These are phyloP conservation scores for Athrips mouffetella DNA, from an alignment of 2,888 invertebrate species.

Conservation along the genomic window DNA sequence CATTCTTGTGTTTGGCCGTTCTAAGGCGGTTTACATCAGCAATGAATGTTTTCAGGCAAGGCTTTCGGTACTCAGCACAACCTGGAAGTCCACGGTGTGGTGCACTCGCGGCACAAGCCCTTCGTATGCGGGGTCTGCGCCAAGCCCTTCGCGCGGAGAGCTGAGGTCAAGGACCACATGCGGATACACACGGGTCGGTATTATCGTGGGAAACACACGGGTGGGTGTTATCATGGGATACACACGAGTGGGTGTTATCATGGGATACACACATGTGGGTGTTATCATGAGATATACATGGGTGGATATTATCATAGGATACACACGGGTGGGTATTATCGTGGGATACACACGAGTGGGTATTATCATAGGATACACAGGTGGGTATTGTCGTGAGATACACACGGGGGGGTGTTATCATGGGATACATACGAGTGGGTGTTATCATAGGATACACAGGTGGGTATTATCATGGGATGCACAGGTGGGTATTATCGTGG, in stretches of 20 bases:
- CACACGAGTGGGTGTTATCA: conserved; percentile 80
- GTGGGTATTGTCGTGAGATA: too few relatives aligned
- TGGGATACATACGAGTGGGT: too few relatives aligned
- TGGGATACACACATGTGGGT: conserved; percentile 85
- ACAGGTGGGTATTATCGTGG: too few relatives aligned
- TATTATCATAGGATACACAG: too few relatives aligned
- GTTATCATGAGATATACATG: too few relatives aligned
- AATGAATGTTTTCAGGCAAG: conserved; percentile 77
- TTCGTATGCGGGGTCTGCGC: conserved; percentile 84
- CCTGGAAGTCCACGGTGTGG: conserved; percentile 86
- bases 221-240: conserved; percentile 84
- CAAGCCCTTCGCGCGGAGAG: conserved; percentile 85
- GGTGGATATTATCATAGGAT: too few relatives aligned
- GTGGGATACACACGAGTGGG: too few relatives aligned
- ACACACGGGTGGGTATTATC: too few relatives aligned
- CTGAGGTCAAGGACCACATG: conserved; percentile 89
- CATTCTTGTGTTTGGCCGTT: too few relatives aligned
- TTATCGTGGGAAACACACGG: conserved; percentile 88
- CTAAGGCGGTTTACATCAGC: background rate
- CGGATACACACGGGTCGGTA: conserved; percentile 88
- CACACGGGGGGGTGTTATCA: too few relatives aligned
- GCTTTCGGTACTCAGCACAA: conserved; percentile 88
- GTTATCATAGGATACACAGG: too few relatives aligned
- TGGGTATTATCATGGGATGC: too few relatives aligned
- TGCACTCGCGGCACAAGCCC: conserved; percentile 86